Evolutionary conservation across 2,113 vertebrate species (phyloP).

Genomic region (Sigmodon hispidus): DNA sequence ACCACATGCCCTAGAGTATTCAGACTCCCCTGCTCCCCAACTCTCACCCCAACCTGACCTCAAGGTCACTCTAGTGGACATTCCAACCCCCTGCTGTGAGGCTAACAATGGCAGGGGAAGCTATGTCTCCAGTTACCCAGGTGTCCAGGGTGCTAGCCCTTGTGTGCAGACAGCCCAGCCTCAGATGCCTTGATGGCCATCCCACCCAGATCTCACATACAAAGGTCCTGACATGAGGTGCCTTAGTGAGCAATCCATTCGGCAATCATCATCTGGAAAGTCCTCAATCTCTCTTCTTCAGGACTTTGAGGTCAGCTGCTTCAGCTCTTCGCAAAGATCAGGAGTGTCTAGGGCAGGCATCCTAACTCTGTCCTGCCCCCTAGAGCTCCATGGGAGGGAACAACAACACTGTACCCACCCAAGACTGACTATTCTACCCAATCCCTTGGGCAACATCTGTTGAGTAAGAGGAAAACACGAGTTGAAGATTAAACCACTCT

Average conservation of each 20-base stretch:
- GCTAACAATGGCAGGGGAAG: not conserved
- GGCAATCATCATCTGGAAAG: constrained; percentile 34
- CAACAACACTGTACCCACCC: too few species aligned
- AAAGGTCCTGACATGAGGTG: not conserved
- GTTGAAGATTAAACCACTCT: constrained; percentile 78
- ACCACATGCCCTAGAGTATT: not conserved
- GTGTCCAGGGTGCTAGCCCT: not conserved
- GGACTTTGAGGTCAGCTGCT: constrained; percentile 45
- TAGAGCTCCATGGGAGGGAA: not conserved
- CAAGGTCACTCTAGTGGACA: not conserved
- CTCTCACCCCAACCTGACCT: not conserved
- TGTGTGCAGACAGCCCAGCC: not conserved
- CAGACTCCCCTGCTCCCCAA: too few species aligned
- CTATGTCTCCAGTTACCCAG: not conserved
- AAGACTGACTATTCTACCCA: constrained; percentile 27
- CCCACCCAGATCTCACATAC: not conserved
- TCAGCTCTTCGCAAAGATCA: constrained; percentile 64
- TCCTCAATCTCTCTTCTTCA: constrained; percentile 48
- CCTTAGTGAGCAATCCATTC: not conserved
- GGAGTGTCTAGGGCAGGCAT: not conserved
- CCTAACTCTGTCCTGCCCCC: not conserved
- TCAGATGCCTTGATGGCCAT: too few species aligned
- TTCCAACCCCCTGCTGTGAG: not conserved
- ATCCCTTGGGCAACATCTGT: constrained; percentile 56
- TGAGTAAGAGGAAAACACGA: constrained; percentile 62